Conservation (phyloP, 2,797 vertebrate species). For the Notolabrus celidotus region DNA sequence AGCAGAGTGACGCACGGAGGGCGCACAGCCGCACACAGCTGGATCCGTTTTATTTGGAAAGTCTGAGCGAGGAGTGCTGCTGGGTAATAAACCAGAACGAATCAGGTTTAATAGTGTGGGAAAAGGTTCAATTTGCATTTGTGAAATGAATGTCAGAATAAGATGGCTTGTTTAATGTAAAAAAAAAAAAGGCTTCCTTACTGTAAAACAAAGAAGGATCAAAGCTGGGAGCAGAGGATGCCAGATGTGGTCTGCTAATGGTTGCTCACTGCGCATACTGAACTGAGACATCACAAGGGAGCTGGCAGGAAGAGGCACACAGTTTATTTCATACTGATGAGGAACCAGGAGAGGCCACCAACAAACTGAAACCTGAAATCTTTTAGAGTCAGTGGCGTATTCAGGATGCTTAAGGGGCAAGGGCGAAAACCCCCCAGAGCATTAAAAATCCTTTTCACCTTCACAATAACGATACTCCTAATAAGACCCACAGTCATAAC, state of each 20-base stretch:
- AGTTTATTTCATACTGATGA: not conserved
- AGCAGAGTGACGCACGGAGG: conserved; percentile 60
- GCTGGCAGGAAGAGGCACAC: not conserved
- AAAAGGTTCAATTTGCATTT: conserved; percentile 26
- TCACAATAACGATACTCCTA: no score
- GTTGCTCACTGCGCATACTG: not conserved
- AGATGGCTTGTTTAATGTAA: not conserved
- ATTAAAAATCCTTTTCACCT: no score
- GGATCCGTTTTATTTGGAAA: conserved; percentile 82
- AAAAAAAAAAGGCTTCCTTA: not conserved
- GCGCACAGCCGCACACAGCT: conserved; percentile 62
- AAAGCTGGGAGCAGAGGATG: not conserved
- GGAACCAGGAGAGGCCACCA: not conserved
- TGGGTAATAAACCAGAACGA: conserved; percentile 14
- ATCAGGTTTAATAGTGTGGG: conserved; percentile 40
- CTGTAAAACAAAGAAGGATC: not conserved
- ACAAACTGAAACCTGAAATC: no score
- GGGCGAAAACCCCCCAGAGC: no score
- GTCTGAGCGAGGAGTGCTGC: conserved; percentile 57
- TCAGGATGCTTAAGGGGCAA: no score
- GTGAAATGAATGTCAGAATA: conserved; percentile 10
- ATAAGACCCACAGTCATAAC: no score
- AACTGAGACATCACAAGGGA: not conserved
- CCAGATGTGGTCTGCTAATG: conserved; percentile 5
- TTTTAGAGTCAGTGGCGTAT: no score